Conservation (phyloP, 92 coral and sea anemone species). For the Virgularia gustaviana region DNA sequence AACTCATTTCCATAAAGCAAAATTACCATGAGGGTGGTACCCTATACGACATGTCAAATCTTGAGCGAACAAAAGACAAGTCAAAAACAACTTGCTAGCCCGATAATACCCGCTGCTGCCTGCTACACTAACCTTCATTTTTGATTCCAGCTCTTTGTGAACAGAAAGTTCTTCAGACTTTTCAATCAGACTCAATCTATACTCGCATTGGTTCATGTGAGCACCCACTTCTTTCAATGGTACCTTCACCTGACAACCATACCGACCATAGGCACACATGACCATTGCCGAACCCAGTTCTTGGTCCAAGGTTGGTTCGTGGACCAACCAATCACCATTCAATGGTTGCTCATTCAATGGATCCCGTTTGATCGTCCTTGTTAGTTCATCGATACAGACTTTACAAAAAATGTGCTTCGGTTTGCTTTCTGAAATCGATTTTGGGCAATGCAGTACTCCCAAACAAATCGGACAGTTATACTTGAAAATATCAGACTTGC, state of each 20-base stretch:
- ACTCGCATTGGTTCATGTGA: slow-evolving; percentile 71
- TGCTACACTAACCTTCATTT: slow-evolving; percentile 71
- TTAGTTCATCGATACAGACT: slow-evolving; percentile 78
- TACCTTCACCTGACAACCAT: slow-evolving; percentile 70
- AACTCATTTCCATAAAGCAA: too few species aligned
- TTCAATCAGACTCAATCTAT: slow-evolving; percentile 65
- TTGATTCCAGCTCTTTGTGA: slow-evolving; percentile 61
- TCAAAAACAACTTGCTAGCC: too few species aligned
- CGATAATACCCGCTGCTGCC: too few species aligned
- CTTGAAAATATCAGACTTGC: slow-evolving; percentile 37
- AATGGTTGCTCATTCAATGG: slow-evolving; percentile 74
- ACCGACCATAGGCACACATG: slow-evolving; percentile 63
- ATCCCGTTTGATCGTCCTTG: slow-evolving; percentile 86
- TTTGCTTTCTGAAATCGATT: slow-evolving; percentile 63
- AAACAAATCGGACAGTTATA: slow-evolving; percentile 83
- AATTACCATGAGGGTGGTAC: too few species aligned
- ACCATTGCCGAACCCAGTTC: slow-evolving; percentile 55
- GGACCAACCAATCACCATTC: slow-evolving; percentile 66
- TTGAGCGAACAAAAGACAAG: too few species aligned
- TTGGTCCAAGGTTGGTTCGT: slow-evolving; percentile 68
- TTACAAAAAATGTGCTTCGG: slow-evolving; percentile 84
- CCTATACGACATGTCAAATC: too few species aligned
- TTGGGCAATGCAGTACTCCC: slow-evolving; percentile 71
- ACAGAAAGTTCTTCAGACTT: slow-evolving; percentile 71
- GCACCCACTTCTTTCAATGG: slow-evolving; percentile 70